These are phyloP conservation scores for Sciaenops ocellatus DNA, from an alignment of 2,797 vertebrate genomes.

Conservation along the genomic window DNA sequence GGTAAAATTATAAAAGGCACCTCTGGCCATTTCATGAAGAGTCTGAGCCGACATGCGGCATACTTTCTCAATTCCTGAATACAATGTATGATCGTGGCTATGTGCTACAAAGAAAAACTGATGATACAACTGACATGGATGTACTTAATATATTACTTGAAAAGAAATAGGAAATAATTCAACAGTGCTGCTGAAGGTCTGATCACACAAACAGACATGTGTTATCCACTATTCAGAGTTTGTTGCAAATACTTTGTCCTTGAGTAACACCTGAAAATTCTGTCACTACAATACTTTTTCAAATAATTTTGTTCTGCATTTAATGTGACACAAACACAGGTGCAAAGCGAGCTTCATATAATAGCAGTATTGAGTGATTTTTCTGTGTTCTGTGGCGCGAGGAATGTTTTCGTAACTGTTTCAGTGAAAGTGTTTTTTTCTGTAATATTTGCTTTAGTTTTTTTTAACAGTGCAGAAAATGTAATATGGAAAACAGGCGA, in stretches of 20 bases:
- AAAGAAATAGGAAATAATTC: background rate
- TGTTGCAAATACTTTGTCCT: background rate
- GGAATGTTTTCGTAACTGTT: background rate
- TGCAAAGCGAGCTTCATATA: background rate
- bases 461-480: background rate
- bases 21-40: constrained; percentile 57
- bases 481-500: too few species aligned
- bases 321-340: background rate
- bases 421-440: background rate
- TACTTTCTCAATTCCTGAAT: constrained; percentile 40
- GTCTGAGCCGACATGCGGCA: constrained; percentile 65
- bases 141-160: too few species aligned
- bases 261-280: background rate
- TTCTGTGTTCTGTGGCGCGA: background rate
- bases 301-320: background rate
- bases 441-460: background rate
- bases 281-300: background rate
- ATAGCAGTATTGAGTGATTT: background rate
- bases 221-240: background rate
- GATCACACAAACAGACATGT: background rate
- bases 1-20: constrained; percentile 49
- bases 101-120: constrained; percentile 6
- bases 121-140: constrained; percentile 2
- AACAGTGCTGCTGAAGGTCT: background rate
- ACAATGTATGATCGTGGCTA: constrained; percentile 26